Evolutionary conservation across 2,888 invertebrate genomes (phyloP), one percentile per base, ranked within the genome.

Genomic region (Ennomos erosarius): DNA sequence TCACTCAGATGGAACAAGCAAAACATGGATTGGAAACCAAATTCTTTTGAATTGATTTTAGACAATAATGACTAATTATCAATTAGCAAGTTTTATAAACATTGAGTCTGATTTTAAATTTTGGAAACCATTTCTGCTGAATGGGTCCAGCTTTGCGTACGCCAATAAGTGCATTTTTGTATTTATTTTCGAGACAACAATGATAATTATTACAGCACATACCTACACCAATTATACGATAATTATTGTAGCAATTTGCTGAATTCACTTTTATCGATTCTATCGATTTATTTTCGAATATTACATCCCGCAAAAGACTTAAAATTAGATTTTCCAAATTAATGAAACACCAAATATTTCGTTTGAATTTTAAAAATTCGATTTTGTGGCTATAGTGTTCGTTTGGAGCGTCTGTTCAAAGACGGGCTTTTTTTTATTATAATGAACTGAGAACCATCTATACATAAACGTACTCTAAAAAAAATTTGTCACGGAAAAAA

Each of bases 381-480:
- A 60, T 52, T 60, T 43, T 59, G 58, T 61, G 55, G 59, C 55
- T 57, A 62, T 36, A 44, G n/a, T 53, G 35, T 50, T 55, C 57
- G 36, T 60, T 61, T 46, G 37, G 33, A 40, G 54, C 68, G 65
- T 68, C 68, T 64, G 65, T 67, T 67, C 51, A 63, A 67, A 65
- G 67, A 67, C 67, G 67, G 37, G 43, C 10, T 49, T 36, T 43
- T 35, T 26, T 51, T 34, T 48, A 34, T 55, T 62, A 37, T 61
- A 51, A 50, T 34, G 26, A n/a, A 46, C 52, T 51, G 40, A 53
- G 53, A 48, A 37, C 51, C 11, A 51, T 48, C 33, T 60, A 26
- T 26, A 26, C 26, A 26, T 26, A 26, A 26, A 26, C 26, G 26
- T 26, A 1, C 26, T 6, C 26, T 6, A 26, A 26, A 26, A 5